Conservation (phyloP, 2,888 invertebrate species). For the Tenthredo livida region DNA sequence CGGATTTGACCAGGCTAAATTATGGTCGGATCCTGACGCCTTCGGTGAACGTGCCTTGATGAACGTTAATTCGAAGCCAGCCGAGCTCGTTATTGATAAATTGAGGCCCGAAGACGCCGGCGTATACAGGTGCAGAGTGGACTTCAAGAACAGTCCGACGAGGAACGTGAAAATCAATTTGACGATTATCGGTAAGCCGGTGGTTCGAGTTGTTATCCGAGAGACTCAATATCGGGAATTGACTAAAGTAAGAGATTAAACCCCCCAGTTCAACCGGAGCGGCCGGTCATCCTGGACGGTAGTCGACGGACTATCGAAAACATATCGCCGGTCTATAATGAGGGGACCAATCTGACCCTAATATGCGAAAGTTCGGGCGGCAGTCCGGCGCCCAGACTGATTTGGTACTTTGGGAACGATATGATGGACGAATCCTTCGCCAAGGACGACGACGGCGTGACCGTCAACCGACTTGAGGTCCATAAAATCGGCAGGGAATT, state of each 20-base stretch:
- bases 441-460: constrained; percentile 86
- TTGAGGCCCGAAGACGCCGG: constrained; percentile 78
- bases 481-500: constrained; percentile 86
- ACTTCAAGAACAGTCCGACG: constrained; percentile 79
- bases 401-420: constrained; percentile 88
- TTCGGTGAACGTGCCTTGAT: constrained; percentile 78
- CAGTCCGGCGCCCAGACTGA: constrained; percentile 88
- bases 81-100: constrained; percentile 77
- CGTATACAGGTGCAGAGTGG: constrained; percentile 79
- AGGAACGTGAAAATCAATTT: constrained; percentile 79
- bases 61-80: constrained; percentile 74
- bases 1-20: constrained; percentile 75
- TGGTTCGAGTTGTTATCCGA: background rate
- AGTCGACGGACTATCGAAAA: constrained; percentile 64
- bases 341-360: constrained; percentile 69
- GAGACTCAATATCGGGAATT: no score
- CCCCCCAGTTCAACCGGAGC: constrained; percentile 69
- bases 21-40: constrained; percentile 78
- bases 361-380: constrained; percentile 72
- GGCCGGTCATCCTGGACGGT: constrained; percentile 69
- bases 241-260: background rate
- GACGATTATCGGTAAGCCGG: constrained; percentile 79
- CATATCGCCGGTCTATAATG: constrained; percentile 69
- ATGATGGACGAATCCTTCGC: constrained; percentile 86
- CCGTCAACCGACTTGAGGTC: constrained; percentile 88